A percentile compares a stretch with the other conserved stretches of the same genome.
phyloP scores from a whole-genome alignment of 2,888 invertebrate genomes.

The Gibbula magus region DNA sequence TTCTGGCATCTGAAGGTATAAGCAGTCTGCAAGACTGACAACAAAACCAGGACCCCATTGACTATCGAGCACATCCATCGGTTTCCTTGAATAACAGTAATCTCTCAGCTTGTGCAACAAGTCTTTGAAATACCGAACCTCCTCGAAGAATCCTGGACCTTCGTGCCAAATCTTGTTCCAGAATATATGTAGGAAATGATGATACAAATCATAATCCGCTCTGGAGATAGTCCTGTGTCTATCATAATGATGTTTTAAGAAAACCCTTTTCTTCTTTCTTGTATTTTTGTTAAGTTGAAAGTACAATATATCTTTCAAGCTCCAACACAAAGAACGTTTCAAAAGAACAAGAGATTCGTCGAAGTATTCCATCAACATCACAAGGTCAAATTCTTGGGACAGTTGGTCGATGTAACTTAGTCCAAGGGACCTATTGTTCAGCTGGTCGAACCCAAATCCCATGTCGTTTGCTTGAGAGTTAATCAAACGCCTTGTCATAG shows the following conservation, averaged over 20 bases:
- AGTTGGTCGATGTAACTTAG: slow-evolving; percentile 40
- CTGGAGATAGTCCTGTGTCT: slow-evolving; percentile 28
- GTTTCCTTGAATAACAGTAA: slow-evolving; percentile 17
- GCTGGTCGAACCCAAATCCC: slow-evolving; percentile 27
- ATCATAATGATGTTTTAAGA: slow-evolving; percentile 26
- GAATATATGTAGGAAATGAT: slow-evolving; percentile 27
- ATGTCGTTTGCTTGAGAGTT: slow-evolving; percentile 45
- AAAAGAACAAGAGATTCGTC: slow-evolving; percentile 58
- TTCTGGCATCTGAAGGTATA: slow-evolving; percentile 33
- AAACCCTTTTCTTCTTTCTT: slow-evolving; percentile 32
- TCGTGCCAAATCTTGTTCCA: slow-evolving; percentile 21
- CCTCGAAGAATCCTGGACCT: slow-evolving; percentile 29
- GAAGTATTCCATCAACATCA: slow-evolving; percentile 57
- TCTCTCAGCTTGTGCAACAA: slow-evolving; percentile 2
- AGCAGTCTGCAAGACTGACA: slow-evolving; percentile 38
- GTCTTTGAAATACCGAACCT: slow-evolving; percentile 29
- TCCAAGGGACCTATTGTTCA: neutral
- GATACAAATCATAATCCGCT: slow-evolving; percentile 37
- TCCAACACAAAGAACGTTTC: slow-evolving; percentile 56
- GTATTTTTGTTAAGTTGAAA: slow-evolving; percentile 44
- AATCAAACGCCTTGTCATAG: slow-evolving; percentile 29
- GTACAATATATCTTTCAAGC: slow-evolving; percentile 51
- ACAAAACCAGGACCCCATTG: slow-evolving; percentile 41
- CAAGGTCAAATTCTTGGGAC: slow-evolving; percentile 49
- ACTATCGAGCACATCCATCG: slow-evolving; percentile 31